phyloP scores from a whole-genome alignment of 35 echinoderm and acorn worm species.

The Nesometra sesokonis region DNA sequence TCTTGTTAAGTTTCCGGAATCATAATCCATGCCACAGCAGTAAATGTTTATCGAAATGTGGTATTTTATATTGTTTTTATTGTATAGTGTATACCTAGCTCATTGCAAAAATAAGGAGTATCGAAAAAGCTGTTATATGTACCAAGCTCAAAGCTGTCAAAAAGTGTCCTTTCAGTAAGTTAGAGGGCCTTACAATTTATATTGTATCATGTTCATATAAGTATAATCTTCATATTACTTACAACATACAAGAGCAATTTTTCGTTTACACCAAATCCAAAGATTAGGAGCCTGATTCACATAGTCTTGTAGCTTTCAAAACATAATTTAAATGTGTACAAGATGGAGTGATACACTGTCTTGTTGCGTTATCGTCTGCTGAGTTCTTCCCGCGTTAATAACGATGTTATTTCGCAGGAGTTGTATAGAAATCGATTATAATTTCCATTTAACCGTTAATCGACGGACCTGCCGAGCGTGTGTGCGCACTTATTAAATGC shows the following conservation, averaged over 20 bases:
- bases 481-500: not conserved
- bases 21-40: not conserved
- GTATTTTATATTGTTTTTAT: not conserved
- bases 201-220: no score
- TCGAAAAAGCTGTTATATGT: not conserved
- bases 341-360: not conserved
- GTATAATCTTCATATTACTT: no score
- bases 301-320: not conserved
- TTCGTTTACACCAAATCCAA: no score
- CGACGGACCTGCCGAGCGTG: not conserved
- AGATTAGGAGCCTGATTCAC: no score
- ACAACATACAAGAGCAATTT: no score
- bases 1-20: no score
- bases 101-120: not conserved
- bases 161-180: no score
- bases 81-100: not conserved
- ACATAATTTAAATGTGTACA: not conserved
- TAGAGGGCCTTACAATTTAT: no score
- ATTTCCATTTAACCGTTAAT: conserved; percentile 1
- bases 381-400: not conserved
- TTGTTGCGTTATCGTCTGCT: not conserved
- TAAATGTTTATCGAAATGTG: not conserved
- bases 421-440: not conserved
- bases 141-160: not conserved
- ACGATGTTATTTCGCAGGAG: not conserved